Percentiles rank a stretch among this genome's conserved stretches.
Conservation (phyloP, 2,888 invertebrate genomes). For the Elysia crispata region DNA sequence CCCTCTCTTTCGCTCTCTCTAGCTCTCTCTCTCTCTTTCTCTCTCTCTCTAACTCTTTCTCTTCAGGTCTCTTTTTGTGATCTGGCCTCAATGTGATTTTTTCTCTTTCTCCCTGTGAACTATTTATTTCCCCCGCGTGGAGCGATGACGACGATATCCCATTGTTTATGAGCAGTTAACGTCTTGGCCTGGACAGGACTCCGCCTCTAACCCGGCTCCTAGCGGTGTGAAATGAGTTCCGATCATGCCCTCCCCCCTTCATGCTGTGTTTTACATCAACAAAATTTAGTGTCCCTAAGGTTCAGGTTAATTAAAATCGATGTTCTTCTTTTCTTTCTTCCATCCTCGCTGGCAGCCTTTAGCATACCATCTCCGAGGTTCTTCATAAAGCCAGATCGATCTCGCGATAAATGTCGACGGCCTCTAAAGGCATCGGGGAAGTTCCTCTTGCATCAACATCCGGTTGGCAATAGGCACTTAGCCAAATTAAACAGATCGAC, state of each 20-base stretch:
- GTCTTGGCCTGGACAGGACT: too few relatives aligned
- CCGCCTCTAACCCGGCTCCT: too few relatives aligned
- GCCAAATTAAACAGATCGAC: conserved; percentile 43
- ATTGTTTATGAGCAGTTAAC: too few relatives aligned
- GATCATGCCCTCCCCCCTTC: too few relatives aligned
- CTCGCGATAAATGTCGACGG: conserved; percentile 34
- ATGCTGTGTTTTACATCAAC: background rate
- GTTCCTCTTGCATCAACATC: conserved; percentile 46
- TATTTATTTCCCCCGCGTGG: background rate
- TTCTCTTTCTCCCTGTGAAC: background rate
- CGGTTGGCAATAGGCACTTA: conserved; percentile 47
- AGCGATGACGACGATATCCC: too few relatives aligned
- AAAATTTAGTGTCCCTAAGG: conserved; percentile 40
- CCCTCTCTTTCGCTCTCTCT: background rate
- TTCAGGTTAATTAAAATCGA: conserved; percentile 52
- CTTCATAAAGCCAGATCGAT: conserved; percentile 36
- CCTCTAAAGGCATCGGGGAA: conserved; percentile 40
- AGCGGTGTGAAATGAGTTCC: too few relatives aligned
- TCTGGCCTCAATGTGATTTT: background rate
- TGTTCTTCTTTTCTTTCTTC: conserved; percentile 48
- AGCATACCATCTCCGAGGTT: too few relatives aligned
- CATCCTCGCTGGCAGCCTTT: too few relatives aligned
- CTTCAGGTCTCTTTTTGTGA: background rate
- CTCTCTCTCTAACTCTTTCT: background rate
- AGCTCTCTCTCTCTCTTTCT: background rate